Conservation (phyloP, 2,113 vertebrate species). For the Machaerirhynchus nigripectus region DNA sequence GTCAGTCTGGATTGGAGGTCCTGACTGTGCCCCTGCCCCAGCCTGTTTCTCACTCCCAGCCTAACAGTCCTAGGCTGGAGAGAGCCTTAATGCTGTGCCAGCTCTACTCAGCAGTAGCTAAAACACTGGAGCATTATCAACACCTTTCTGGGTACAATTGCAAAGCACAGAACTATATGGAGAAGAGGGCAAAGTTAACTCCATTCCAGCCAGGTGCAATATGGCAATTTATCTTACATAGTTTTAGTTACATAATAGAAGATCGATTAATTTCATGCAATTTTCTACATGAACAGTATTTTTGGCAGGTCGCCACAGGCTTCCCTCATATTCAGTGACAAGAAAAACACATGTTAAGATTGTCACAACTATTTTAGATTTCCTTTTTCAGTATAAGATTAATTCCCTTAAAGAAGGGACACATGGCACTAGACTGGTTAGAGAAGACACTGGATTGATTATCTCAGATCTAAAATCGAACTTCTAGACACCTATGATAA, state of each 20-base stretch:
- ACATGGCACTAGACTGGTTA: accelerated
- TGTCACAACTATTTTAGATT: not conserved
- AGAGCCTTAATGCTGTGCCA: not conserved
- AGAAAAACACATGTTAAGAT: not conserved
- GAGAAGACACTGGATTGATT: not conserved
- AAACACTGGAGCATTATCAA: not conserved
- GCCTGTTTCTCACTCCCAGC: not conserved
- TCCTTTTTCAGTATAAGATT: not conserved
- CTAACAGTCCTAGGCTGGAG: not conserved
- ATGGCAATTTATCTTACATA: not conserved
- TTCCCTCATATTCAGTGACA: not conserved
- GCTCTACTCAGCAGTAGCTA: not conserved
- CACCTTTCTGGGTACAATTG: not conserved
- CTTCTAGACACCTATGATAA: not conserved
- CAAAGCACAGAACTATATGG: not conserved
- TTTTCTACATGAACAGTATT: not conserved
- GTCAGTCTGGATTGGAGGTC: not conserved
- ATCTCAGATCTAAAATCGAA: not conserved
- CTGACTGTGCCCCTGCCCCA: not conserved
- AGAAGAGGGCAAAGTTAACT: not conserved
- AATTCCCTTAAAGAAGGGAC: not conserved
- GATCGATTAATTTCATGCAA: not conserved
- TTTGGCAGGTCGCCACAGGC: not conserved
- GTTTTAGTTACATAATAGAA: not conserved
- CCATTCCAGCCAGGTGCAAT: not conserved